Evolutionary conservation across 2,113 vertebrate genomes (phyloP), one percentile per base, ranked within the genome.

Genomic region (Lasiurus borealis): DNA sequence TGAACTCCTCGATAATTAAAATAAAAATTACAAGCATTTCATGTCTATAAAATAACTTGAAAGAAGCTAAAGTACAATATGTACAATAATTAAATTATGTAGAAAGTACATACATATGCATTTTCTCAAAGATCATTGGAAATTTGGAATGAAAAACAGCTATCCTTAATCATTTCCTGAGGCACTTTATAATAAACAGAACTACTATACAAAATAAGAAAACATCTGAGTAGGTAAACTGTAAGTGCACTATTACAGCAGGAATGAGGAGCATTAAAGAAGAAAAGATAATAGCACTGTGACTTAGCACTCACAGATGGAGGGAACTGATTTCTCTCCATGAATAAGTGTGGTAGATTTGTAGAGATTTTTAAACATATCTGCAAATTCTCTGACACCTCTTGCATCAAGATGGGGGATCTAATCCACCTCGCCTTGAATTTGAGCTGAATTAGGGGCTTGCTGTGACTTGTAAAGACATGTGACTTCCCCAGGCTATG

Each of bases 61-160:
- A 66, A 91, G 52, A 73, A 84, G 31, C 8, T n/a, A 76, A 76
- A 77, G 31, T 29, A 77, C 18, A 91, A 40, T 40, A 40, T 3
- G 40, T 40, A 40, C 40, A 40, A 4, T 48, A 36, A 80, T 59
- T 82, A 88, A 72, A 81, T 14, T 82, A 44, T n/a, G 8, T 62
- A 90, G 76, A 75, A 85, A 78, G 13, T 73, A 59, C 11, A 2
- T 11, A 18, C 9, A 12, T 12, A 62, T 62, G 19, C 40, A 69
- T 93, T 87, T 91, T 81, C 85, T 93, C 44, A 89, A 93, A 87
- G 23, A 64, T 80, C 31, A 80, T 10, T 78, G 40, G 73, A 29
- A 80, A 48, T 78, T 59, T 23, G 11, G 21, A 93, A 83, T 54
- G 40, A 90, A 90, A 78, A 54, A 87, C 16, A 69, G 29, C 15